Conservation (phyloP, 1,140 invertebrate species). For the Parapsyche elsis region DNA sequence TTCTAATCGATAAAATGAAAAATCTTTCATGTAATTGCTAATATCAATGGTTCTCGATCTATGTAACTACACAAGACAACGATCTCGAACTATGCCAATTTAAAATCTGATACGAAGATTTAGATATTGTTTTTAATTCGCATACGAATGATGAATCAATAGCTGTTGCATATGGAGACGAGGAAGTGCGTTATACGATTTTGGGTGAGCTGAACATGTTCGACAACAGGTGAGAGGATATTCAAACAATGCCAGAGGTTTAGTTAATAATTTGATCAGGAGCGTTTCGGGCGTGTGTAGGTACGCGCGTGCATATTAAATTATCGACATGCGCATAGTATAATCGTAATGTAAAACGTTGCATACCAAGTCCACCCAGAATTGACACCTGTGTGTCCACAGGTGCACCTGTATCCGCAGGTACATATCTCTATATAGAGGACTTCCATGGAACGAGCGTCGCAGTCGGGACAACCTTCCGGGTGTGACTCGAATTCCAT, state of each 20-base stretch:
- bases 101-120: too few species aligned
- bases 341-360: not conserved
- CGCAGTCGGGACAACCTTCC: slow-evolving; percentile 15
- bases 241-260: not conserved
- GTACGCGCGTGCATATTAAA: slow-evolving; percentile 7
- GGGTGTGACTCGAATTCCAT: not conserved
- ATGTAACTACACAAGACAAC: too few species aligned
- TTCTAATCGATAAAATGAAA: too few species aligned
- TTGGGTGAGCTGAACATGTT: too few species aligned
- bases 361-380: not conserved
- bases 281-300: not conserved
- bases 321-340: not conserved
- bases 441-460: not conserved
- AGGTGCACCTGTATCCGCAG: slow-evolving; percentile 25
- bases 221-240: not conserved
- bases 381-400: slow-evolving; percentile 20
- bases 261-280: slow-evolving; percentile 4
- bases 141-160: too few species aligned
- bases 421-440: not conserved
- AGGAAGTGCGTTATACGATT: too few species aligned
- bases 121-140: too few species aligned
- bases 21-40: too few species aligned
- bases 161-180: too few species aligned
- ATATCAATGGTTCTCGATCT: too few species aligned
- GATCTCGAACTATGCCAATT: too few species aligned